These are phyloP conservation scores for Drosophila sordidapex DNA, from an alignment of 2,888 invertebrate species.

Conservation along the genomic window DNA sequence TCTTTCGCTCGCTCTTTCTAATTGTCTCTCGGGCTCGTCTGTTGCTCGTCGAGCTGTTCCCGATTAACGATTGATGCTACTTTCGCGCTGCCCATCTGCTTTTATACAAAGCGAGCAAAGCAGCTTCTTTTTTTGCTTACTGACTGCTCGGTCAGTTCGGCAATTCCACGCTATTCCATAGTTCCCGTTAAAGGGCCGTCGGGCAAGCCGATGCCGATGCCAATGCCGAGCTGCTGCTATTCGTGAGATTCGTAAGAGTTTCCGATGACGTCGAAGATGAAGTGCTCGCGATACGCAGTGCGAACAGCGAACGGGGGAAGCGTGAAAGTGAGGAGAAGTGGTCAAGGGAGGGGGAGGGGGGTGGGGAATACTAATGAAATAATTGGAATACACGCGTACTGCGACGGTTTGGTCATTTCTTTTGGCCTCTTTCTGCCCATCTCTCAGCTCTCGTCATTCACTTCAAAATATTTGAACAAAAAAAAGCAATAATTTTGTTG, in stretches of 20 bases:
- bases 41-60: conserved; percentile 55
- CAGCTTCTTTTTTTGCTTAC: neutral
- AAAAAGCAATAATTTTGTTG: conserved; percentile 1
- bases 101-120: conserved; percentile 69
- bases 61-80: conserved; percentile 72
- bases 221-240: conserved; percentile 12
- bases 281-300: conserved; percentile 32
- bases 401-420: conserved; percentile 13
- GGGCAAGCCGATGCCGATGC: conserved; percentile 3
- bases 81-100: conserved; percentile 59
- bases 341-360: neutral
- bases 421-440: conserved; percentile 14
- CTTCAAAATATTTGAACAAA: conserved; percentile 27
- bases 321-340: neutral
- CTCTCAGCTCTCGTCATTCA: conserved; percentile 48
- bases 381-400: conserved; percentile 36
- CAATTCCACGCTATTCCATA: conserved; percentile 18
- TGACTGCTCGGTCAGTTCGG: conserved; percentile 14
- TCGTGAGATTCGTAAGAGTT: conserved; percentile 20
- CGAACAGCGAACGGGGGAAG: conserved; percentile 3
- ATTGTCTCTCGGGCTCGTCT: neutral
- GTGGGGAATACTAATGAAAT: conserved; percentile 6
- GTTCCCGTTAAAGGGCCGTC: conserved; percentile 64
- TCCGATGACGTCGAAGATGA: conserved; percentile 27
- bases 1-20: conserved; percentile 10